Conservation (phyloP, 2,888 invertebrate genomes). For the Incurvaria masculella region DNA sequence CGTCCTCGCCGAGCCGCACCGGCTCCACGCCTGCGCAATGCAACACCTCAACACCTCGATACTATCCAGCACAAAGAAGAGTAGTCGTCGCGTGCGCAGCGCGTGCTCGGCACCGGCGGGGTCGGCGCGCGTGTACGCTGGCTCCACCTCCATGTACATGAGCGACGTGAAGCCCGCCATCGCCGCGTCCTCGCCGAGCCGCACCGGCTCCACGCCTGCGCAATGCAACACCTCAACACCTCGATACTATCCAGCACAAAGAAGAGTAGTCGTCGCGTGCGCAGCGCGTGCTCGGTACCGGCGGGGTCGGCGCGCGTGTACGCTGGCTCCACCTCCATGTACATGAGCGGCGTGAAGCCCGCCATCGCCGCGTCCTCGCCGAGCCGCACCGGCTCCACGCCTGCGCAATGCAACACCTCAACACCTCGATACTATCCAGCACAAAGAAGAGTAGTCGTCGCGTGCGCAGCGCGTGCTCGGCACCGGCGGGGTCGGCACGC, state of each 20-base stretch:
- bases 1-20: constrained; percentile 76
- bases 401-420: no score
- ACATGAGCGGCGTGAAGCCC: constrained; percentile 73
- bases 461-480: constrained; percentile 70
- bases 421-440: no score
- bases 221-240: no score
- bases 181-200: constrained; percentile 67
- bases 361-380: constrained; percentile 69
- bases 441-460: constrained; percentile 76
- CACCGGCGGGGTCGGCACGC: constrained; percentile 57
- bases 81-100: no score
- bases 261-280: no score
- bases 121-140: constrained; percentile 39
- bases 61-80: no score
- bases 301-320: constrained; percentile 30
- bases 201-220: constrained; percentile 61
- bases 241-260: no score
- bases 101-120: no score
- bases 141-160: constrained; percentile 58
- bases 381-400: no score
- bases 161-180: constrained; percentile 75
- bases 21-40: constrained; percentile 62
- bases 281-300: no score
- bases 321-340: constrained; percentile 55
- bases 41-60: no score